These are phyloP conservation scores for Lasiommata megera DNA, from an alignment of 2,888 invertebrate species.

Conservation along the genomic window DNA sequence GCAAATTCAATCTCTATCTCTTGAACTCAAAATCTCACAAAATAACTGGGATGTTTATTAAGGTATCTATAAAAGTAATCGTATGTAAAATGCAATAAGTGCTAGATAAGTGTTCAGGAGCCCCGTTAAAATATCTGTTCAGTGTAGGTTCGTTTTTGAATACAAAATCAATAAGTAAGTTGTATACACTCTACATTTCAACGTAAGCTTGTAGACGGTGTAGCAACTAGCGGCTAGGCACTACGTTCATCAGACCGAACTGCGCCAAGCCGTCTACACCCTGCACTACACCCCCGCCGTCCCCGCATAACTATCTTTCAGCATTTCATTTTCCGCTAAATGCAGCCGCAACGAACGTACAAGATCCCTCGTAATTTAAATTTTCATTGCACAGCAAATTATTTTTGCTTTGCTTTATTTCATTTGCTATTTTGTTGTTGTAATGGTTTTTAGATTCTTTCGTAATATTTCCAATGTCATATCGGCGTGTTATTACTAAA, in stretches of 20 bases:
- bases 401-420: slow-evolving; percentile 24
- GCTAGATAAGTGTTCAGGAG: too few species aligned
- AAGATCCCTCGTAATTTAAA: slow-evolving; percentile 32
- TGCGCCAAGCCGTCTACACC: slow-evolving; percentile 15
- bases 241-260: slow-evolving; percentile 25
- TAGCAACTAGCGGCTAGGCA: slow-evolving; percentile 9
- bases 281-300: background rate
- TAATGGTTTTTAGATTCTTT: background rate
- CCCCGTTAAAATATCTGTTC: too few species aligned
- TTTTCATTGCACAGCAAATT: slow-evolving; percentile 33
- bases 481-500: background rate
- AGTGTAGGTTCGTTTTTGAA: too few species aligned
- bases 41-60: too few species aligned
- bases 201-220: background rate
- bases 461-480: background rate
- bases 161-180: too few species aligned
- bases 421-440: background rate
- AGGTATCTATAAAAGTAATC: too few species aligned
- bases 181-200: background rate
- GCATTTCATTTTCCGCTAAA: slow-evolving; percentile 36
- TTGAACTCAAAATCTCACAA: too few species aligned
- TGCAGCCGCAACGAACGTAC: slow-evolving; percentile 31
- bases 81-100: too few species aligned
- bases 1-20: too few species aligned
- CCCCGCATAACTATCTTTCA: slow-evolving; percentile 33